Evolutionary conservation across 2,113 vertebrate genomes (phyloP).

Genomic region (Ranitomeya variabilis): DNA sequence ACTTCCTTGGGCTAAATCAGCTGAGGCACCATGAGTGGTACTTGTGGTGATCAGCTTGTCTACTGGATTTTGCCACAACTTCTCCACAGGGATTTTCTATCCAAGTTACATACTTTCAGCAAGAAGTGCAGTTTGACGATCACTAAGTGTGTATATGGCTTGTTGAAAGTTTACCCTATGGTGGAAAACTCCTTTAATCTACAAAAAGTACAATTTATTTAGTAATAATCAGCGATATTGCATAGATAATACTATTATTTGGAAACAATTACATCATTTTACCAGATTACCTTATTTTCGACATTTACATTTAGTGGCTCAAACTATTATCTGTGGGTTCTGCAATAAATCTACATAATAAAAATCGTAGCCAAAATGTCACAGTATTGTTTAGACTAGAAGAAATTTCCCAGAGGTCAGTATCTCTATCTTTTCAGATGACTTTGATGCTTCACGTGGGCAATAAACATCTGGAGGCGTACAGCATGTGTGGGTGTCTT

Average conservation of each 20-base stretch:
- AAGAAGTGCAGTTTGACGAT: too few relatives aligned
- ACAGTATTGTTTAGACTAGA: not conserved
- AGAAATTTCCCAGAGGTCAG: not conserved
- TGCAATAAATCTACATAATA: not conserved
- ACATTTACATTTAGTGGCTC: not conserved
- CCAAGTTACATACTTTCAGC: too few relatives aligned
- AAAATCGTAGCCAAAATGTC: not conserved
- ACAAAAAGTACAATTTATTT: too few relatives aligned
- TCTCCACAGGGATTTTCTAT: too few relatives aligned
- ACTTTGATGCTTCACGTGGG: constrained; percentile 60
- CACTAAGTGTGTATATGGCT: too few relatives aligned
- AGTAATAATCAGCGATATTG: not conserved
- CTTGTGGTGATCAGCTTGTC: too few relatives aligned
- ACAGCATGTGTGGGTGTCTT: constrained; percentile 59
- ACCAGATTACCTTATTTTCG: not conserved
- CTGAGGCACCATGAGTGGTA: too few relatives aligned
- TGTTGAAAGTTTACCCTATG: too few relatives aligned
- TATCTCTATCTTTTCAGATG: constrained; percentile 42
- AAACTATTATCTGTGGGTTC: not conserved
- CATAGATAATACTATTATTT: not conserved
- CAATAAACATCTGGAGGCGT: constrained; percentile 57
- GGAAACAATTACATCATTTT: not conserved
- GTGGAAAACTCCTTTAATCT: too few relatives aligned
- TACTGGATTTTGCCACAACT: too few relatives aligned
- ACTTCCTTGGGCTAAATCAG: too few relatives aligned